Evolutionary conservation across 2,113 vertebrate genomes (phyloP).

Genomic region (Brevimyrus niger): DNA sequence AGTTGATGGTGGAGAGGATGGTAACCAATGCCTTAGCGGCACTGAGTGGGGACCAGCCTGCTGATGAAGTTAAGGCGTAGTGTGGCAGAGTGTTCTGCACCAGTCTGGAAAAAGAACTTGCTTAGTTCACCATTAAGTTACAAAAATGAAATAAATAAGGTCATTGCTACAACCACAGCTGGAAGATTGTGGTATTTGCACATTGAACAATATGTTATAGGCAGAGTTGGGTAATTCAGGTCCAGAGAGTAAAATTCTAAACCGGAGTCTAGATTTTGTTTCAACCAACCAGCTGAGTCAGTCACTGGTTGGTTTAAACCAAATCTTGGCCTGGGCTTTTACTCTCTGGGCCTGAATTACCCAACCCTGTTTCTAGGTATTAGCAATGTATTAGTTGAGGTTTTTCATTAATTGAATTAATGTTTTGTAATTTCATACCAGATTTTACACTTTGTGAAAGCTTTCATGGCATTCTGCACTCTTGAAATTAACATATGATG

Average conservation of each 20-base stretch:
- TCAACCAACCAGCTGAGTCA: too few relatives aligned
- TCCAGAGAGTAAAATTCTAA: too few relatives aligned
- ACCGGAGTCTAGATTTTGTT: too few relatives aligned
- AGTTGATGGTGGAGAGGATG: conserved; percentile 38
- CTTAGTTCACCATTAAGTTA: background rate
- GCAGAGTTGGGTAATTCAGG: too few relatives aligned
- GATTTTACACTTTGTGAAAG: background rate
- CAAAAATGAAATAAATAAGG: background rate
- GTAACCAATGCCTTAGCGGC: conserved; percentile 38
- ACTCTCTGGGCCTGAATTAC: too few relatives aligned
- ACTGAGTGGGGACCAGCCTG: conserved; percentile 28
- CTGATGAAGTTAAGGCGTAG: conserved; percentile 43
- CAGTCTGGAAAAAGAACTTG: background rate
- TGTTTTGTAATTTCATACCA: background rate
- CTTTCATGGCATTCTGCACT: background rate
- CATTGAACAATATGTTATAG: background rate
- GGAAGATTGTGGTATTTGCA: background rate
- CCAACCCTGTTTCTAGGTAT: background rate
- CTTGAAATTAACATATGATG: background rate
- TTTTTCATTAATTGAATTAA: background rate
- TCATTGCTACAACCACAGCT: background rate
- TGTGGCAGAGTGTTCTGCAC: background rate
- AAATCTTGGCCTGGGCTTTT: too few relatives aligned
- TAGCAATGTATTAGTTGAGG: background rate
- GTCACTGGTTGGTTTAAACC: too few relatives aligned